Conservation (phyloP, 2,797 vertebrate species). For the Alcedo quadribrachys region DNA sequence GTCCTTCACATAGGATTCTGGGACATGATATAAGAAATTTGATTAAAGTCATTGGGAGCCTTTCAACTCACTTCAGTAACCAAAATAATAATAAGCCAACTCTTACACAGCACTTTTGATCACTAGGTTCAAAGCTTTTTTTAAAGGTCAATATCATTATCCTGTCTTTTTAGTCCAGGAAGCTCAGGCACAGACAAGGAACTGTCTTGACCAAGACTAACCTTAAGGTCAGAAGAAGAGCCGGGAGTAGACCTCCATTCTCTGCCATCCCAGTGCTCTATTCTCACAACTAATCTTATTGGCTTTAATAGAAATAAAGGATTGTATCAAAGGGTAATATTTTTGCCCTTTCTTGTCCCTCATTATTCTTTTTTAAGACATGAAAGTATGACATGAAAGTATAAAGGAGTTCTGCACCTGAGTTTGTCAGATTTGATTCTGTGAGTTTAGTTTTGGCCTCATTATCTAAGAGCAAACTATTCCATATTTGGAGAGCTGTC, state of each 20-base stretch:
- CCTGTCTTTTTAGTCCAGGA: not conserved
- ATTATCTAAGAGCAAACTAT: not conserved
- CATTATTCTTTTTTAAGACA: not conserved
- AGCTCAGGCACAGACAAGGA: not conserved
- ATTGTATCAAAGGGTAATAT: not conserved
- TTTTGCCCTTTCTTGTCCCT: not conserved
- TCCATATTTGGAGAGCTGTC: not conserved
- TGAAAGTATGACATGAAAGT: not conserved
- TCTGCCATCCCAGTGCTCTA: not conserved
- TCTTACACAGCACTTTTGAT: not conserved
- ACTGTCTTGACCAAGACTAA: not conserved
- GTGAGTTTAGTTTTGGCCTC: not conserved
- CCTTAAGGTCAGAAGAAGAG: not conserved
- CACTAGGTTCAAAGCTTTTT: slow-evolving; percentile 24
- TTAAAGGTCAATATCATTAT: slow-evolving; percentile 37
- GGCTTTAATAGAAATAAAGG: not conserved
- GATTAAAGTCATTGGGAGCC: not conserved
- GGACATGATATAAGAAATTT: not conserved
- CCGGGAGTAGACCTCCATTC: not conserved
- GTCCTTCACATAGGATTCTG: not conserved
- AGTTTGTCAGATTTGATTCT: not conserved
- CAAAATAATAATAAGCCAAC: slow-evolving; percentile 30
- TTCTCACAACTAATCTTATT: not conserved
- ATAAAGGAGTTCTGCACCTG: not conserved
- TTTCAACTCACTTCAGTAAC: slow-evolving; percentile 36